phyloP scores from a whole-genome alignment of 1,140 invertebrate species.

The Latrodectus geometricus region DNA sequence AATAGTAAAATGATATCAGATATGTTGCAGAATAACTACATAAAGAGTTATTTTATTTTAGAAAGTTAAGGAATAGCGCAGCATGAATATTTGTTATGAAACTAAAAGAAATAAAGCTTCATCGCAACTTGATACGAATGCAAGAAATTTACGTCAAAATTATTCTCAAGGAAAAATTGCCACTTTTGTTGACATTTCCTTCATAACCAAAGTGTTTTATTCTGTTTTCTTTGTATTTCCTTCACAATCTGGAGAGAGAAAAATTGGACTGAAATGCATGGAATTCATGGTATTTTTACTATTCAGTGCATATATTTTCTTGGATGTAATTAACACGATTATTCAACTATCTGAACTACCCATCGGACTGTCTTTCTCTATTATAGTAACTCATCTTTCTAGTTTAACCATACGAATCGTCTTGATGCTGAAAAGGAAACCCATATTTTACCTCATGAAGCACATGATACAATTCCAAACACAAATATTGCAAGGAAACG shows the following conservation, averaged over 20 bases:
- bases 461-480: background rate
- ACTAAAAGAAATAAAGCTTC: too few species aligned
- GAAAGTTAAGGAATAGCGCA: too few species aligned
- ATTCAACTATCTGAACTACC: background rate
- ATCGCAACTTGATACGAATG: too few species aligned
- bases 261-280: background rate
- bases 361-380: background rate
- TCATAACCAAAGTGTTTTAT: background rate
- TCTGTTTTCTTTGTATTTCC: background rate
- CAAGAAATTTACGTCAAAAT: too few species aligned
- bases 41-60: too few species aligned
- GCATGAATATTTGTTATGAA: too few species aligned
- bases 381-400: background rate
- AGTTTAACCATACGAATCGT: background rate
- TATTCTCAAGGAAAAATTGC: too few species aligned
- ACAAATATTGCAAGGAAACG: background rate
- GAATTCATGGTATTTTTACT: background rate
- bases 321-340: background rate
- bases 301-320: background rate
- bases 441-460: background rate
- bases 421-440: background rate
- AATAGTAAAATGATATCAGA: too few species aligned
- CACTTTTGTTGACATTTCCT: too few species aligned
- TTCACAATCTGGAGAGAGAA: background rate
- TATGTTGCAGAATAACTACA: too few species aligned